phyloP scores from a whole-genome alignment of 2,888 invertebrate genomes.

The Leptopilina drosophilae region DNA sequence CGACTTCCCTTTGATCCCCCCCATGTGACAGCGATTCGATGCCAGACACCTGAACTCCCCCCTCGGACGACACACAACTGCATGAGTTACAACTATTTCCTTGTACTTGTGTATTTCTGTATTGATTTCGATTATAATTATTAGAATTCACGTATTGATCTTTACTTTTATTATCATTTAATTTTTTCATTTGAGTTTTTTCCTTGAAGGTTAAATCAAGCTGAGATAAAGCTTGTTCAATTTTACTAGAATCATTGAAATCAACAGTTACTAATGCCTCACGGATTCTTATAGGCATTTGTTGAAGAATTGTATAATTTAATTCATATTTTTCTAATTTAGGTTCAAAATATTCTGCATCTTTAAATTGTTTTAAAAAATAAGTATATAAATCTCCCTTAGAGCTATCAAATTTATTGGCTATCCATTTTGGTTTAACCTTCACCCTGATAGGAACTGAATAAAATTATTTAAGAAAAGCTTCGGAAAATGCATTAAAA shows the following conservation, averaged over 20 bases:
- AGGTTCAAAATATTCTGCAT: conserved; percentile 23
- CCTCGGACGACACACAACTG: background rate
- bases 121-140: background rate
- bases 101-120: background rate
- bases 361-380: conserved; percentile 20
- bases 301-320: background rate
- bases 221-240: conserved; percentile 5
- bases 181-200: background rate
- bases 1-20: background rate
- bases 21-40: background rate
- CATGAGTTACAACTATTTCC: background rate
- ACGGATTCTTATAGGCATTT: background rate
- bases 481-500: background rate
- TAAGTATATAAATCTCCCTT: background rate
- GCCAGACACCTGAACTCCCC: background rate
- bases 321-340: background rate
- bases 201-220: conserved; percentile 11
- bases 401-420: background rate
- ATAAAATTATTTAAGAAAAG: conserved; percentile 29
- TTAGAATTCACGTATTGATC: background rate
- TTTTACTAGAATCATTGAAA: background rate
- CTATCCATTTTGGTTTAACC: conserved; percentile 3
- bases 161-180: conserved; percentile 1
- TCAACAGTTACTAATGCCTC: background rate
- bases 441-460: background rate